A percentile compares a stretch with the other conserved stretches of the same genome.
phyloP scores from a whole-genome alignment of 2,888 invertebrate species.

The Dione juno region DNA sequence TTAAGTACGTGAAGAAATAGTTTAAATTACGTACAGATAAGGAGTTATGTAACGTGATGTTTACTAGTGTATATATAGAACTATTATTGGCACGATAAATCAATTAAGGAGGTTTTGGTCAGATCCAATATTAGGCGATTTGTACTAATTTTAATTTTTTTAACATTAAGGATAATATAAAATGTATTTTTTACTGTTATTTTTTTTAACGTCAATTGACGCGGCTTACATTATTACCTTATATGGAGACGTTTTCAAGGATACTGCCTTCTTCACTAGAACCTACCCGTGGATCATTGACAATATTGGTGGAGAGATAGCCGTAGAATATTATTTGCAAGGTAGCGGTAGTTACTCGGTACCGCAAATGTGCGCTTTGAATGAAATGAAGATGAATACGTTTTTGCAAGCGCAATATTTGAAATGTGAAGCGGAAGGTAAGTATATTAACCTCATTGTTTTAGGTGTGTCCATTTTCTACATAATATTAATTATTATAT shows the following conservation, averaged over 20 bases:
- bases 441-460: neutral
- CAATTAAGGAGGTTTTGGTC: neutral
- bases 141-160: neutral
- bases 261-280: slow-evolving; percentile 54
- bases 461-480: too few species aligned
- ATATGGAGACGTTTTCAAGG: slow-evolving; percentile 56
- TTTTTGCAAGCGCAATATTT: slow-evolving; percentile 63
- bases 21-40: neutral
- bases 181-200: slow-evolving; percentile 11
- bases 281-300: slow-evolving; percentile 63
- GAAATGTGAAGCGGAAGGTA: slow-evolving; percentile 63
- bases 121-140: neutral
- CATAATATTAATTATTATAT: too few species aligned
- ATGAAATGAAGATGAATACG: slow-evolving; percentile 53
- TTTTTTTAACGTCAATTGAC: slow-evolving; percentile 12
- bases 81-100: neutral
- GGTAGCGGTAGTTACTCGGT: slow-evolving; percentile 62
- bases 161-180: neutral
- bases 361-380: slow-evolving; percentile 62
- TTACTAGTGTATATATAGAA: neutral
- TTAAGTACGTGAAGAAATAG: neutral
- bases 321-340: slow-evolving; percentile 55
- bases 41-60: neutral
- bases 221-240: slow-evolving; percentile 50
- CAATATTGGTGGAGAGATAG: slow-evolving; percentile 61